These are phyloP conservation scores for Pseudochaenichthys georgianus DNA, from an alignment of 2,797 vertebrate genomes.

Conservation along the genomic window DNA sequence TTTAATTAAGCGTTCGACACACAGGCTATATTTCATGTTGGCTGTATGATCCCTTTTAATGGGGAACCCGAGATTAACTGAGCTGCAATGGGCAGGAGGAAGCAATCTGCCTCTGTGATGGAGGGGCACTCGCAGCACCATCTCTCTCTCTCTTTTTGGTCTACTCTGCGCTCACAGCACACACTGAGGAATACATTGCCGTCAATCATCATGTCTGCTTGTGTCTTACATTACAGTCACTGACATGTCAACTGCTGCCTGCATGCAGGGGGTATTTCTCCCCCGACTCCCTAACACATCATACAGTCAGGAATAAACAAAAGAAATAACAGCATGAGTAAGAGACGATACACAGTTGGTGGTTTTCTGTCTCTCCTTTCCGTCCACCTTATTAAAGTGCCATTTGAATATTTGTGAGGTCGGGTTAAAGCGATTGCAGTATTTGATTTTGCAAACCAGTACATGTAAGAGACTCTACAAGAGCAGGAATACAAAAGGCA, in stretches of 20 bases:
- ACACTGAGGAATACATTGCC: constrained; percentile 36
- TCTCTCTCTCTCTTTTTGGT: constrained; percentile 20
- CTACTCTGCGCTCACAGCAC: constrained; percentile 13
- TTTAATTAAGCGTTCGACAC: constrained; percentile 84
- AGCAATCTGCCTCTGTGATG: constrained; percentile 51
- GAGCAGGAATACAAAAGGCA: constrained; percentile 73
- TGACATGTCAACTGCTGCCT: constrained; percentile 38
- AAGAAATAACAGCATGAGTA: constrained; percentile 39
- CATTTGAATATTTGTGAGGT: constrained; percentile 67
- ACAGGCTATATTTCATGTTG: constrained; percentile 79
- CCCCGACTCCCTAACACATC: constrained; percentile 31
- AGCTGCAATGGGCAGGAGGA: constrained; percentile 55
- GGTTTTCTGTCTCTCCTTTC: constrained; percentile 23
- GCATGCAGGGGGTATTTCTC: constrained; percentile 31
- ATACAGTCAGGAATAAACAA: constrained; percentile 42
- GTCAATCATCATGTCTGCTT: constrained; percentile 52
- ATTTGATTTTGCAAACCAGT: constrained; percentile 60
- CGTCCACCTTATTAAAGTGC: constrained; percentile 76
- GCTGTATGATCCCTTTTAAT: constrained; percentile 77
- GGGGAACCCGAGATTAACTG: constrained; percentile 65
- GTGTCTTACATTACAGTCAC: constrained; percentile 45
- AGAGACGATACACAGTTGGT: constrained; percentile 24
- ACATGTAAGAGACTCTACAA: constrained; percentile 52
- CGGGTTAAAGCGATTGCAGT: constrained; percentile 56
- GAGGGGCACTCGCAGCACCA: not conserved